A percentile compares a stretch with the other conserved stretches of the same genome.
phyloP scores from a whole-genome alignment of 2,113 vertebrate genomes.

The Campylorhamphus procurvoides region DNA sequence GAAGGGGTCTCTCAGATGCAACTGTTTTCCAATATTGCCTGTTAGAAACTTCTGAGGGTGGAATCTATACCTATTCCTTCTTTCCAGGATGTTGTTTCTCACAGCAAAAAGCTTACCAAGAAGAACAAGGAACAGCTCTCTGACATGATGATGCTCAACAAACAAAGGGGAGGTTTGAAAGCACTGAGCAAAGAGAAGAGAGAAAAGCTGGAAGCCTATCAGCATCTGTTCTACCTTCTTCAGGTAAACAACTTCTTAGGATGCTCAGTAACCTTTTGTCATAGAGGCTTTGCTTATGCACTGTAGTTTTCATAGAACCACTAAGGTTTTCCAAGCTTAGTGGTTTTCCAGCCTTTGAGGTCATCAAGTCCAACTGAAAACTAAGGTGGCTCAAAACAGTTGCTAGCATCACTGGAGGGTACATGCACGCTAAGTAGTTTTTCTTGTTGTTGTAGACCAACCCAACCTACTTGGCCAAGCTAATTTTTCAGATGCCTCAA shows the following conservation, averaged over 20 bases:
- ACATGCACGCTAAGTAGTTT: neutral
- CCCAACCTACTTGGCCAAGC: constrained; percentile 95
- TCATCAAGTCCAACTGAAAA: neutral
- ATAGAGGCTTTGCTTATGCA: neutral
- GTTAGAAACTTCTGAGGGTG: neutral
- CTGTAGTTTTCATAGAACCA: neutral
- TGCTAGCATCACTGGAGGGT: too few species aligned
- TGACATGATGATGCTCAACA: constrained; percentile 98
- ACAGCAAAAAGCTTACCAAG: constrained; percentile 97
- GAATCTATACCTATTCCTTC: neutral
- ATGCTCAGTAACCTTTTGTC: neutral
- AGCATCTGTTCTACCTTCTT: constrained; percentile 93
- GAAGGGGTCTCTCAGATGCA: neutral
- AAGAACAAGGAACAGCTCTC: constrained; percentile 96
- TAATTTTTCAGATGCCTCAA: constrained; percentile 99
- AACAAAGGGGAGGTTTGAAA: constrained; percentile 94
- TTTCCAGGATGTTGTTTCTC: constrained; percentile 93
- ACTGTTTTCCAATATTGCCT: neutral
- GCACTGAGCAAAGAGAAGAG: constrained; percentile 97
- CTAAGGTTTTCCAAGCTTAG: neutral
- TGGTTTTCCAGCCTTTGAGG: neutral
- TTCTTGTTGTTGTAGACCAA: constrained; percentile 85
- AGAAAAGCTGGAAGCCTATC: constrained; percentile 94
- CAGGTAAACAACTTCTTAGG: constrained; percentile 74
- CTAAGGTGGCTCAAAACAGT: too few species aligned